Evolutionary conservation across 2,797 vertebrate species (phyloP).

Genomic region (Crenuchus spilurus): DNA sequence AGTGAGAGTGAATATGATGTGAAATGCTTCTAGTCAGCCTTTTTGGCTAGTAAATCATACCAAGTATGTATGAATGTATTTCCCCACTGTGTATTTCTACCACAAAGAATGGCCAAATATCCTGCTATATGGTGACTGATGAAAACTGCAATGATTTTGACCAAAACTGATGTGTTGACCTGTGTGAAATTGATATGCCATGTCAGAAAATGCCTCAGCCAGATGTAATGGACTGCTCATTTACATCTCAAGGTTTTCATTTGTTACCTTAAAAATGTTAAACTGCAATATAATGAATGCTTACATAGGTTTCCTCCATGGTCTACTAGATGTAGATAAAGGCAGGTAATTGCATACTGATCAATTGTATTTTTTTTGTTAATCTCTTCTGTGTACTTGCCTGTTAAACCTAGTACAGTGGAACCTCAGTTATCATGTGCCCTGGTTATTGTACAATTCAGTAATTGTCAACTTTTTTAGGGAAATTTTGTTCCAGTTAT

Average conservation of each 20-base stretch:
- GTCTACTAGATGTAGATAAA: too few species aligned
- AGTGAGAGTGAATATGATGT: neutral
- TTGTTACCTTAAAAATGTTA: neutral
- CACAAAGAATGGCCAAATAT: neutral
- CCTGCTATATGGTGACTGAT: neutral
- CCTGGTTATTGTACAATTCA: too few species aligned
- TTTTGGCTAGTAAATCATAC: constrained; percentile 10
- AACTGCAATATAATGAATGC: neutral
- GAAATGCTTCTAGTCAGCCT: neutral
- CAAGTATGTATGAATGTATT: neutral
- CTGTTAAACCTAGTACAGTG: too few species aligned
- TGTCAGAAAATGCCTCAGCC: neutral
- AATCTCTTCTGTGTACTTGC: too few species aligned
- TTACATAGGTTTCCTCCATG: too few species aligned
- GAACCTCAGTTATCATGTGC: too few species aligned
- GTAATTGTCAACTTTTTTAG: too few species aligned
- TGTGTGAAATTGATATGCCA: neutral
- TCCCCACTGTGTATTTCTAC: neutral
- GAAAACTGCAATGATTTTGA: neutral
- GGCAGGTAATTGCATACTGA: too few species aligned
- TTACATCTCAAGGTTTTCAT: neutral
- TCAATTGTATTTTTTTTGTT: neutral
- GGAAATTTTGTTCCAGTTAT: too few species aligned
- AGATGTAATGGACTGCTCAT: neutral
- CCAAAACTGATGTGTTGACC: neutral